Base-by-base conservation (phyloP, 2,113 vertebrate species). In the Pogonocichla stellata region DNA sequence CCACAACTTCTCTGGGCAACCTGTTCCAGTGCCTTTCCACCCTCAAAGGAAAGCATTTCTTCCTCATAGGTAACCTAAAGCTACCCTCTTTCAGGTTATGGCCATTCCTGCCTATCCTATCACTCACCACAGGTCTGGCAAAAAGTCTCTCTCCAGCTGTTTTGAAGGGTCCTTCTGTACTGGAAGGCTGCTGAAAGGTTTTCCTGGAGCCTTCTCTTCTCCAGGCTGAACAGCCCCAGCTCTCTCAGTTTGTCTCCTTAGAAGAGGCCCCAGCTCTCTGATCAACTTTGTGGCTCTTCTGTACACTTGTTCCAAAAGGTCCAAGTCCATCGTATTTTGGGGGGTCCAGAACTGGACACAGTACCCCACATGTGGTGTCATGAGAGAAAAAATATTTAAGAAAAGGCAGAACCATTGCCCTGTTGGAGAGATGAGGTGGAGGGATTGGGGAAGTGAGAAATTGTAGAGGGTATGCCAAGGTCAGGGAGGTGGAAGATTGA, bases 321-420 rank as follows among this genome's bases (percentile, higher is more conserved):
- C 26, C 34, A 42, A 0, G 0, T 16, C 34, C 43, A 13, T 19
- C 14, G 23, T 57, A 33, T 28, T 51, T 33, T 0, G 0, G 12
- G 0, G 14, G 6, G 6, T 10, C 14, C 43, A 58, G 43, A 65
- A 40, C 26, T 43, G 26, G 9, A 45, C 38, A 28, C 12, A n/a
- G n/a, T 14, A 56, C 3, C 3, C 31, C 20, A 12, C 10, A 38
- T 23, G 23, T 18, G 6, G 14, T 28, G 22, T 43, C 42, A 10
- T 10, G 20, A 80, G 25, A 48, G 17, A 38, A 38, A 38, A 38
- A 38, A 38, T 38, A 38, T 38, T 38, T 38, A 38, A 38, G 38
- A 38, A 38, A 38, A 10, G 38, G 38, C 38, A 38, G 10, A 38
- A 38, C 38, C 38, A 38, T 38, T 38, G 38, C 38, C 38, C 38